Conservation (phyloP, 2,797 vertebrate species). For the Paramormyrops hopkinsi region DNA sequence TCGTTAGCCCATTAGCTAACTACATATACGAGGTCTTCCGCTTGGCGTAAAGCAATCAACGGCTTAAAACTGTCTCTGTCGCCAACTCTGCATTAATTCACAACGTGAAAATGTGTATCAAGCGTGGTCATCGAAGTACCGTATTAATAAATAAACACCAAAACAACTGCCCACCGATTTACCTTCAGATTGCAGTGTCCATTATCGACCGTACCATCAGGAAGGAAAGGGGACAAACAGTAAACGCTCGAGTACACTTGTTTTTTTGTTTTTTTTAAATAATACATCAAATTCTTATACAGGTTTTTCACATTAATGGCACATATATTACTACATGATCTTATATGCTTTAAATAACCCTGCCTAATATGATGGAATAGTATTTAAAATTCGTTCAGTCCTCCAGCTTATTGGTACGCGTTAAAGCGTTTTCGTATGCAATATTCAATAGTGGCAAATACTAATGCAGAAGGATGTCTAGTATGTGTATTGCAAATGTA, state of each 20-base stretch:
- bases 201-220: slow-evolving; percentile 57
- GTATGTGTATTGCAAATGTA: not conserved
- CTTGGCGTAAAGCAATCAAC: not conserved
- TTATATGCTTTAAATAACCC: not conserved
- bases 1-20: not conserved
- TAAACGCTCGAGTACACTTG: not conserved
- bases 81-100: not conserved
- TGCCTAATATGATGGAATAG: not conserved
- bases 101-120: not conserved
- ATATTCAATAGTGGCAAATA: not conserved
- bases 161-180: slow-evolving; percentile 36
- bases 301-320: not conserved
- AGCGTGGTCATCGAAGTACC: not conserved
- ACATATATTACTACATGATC: not conserved
- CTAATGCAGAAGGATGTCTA: not conserved
- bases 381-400: not conserved
- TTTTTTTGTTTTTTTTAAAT: not conserved
- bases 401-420: not conserved
- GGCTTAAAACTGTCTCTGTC: not conserved
- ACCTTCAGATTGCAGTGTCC: slow-evolving; percentile 58
- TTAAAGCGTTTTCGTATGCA: not conserved
- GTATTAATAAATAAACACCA: slow-evolving; percentile 30
- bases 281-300: not conserved
- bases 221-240: not conserved
- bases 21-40: not conserved